These are phyloP conservation scores for Diuraphis noxia DNA, from an alignment of 1,140 invertebrate genomes.

Conservation along the genomic window DNA sequence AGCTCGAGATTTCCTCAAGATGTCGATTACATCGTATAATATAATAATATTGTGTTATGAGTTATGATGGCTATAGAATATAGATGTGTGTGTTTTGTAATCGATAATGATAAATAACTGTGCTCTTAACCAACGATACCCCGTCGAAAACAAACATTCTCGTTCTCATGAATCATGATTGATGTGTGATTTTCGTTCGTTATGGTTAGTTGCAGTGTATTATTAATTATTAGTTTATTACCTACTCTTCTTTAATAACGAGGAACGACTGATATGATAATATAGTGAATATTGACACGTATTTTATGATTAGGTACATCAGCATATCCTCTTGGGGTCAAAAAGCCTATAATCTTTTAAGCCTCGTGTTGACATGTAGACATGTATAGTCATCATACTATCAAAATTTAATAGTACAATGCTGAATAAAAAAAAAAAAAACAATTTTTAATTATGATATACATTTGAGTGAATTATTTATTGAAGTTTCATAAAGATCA, in stretches of 20 bases:
- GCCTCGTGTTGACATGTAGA: not conserved
- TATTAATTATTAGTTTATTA: slow-evolving; percentile 13
- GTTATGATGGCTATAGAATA: not conserved
- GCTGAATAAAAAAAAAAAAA: not conserved
- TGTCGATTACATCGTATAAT: not conserved
- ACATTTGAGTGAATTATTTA: not conserved
- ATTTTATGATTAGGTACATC: not conserved
- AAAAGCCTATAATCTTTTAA: not conserved
- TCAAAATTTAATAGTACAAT: not conserved
- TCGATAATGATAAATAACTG: not conserved
- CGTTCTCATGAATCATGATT: not conserved
- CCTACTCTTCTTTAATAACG: not conserved
- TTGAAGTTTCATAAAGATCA: not conserved
- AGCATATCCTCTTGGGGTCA: not conserved
- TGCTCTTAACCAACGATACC: not conserved
- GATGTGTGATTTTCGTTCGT: not conserved
- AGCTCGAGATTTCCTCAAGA: not conserved
- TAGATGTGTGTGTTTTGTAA: not conserved
- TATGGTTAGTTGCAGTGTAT: not conserved
- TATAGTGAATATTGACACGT: not conserved
- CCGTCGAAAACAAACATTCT: not conserved
- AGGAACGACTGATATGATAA: not conserved
- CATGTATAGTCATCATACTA: not conserved
- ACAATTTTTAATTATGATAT: not conserved
- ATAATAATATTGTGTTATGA: not conserved